Evolutionary conservation across 2,888 invertebrate species (phyloP).

Genomic region (Pterostichus madidus): DNA sequence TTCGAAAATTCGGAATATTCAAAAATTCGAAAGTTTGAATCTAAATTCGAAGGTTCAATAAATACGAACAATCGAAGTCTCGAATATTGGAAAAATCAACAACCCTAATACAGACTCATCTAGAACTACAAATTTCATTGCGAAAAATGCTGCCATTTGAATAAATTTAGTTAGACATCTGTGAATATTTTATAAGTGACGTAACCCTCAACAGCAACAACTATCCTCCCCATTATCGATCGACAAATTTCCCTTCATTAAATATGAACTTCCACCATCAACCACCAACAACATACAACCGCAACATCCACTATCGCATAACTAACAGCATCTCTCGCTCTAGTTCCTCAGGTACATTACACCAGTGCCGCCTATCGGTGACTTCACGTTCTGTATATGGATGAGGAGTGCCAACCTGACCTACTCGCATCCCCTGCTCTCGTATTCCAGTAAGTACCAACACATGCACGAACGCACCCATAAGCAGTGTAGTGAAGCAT

Average conservation of each 20-base stretch:
- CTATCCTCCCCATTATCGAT: background rate
- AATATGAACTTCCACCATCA: slow-evolving; percentile 1
- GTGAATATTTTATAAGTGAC: background rate
- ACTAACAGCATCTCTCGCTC: slow-evolving; percentile 65
- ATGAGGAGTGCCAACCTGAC: slow-evolving; percentile 78
- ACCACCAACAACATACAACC: background rate
- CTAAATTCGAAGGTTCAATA: too few species aligned
- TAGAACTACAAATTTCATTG: too few species aligned
- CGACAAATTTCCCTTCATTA: slow-evolving; percentile 18
- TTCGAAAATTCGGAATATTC: too few species aligned
- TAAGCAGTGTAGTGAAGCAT: slow-evolving; percentile 13
- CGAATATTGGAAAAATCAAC: too few species aligned
- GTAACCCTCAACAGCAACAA: background rate
- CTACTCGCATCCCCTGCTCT: slow-evolving; percentile 78
- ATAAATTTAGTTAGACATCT: too few species aligned
- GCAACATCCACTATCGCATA: background rate
- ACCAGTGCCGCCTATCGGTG: slow-evolving; percentile 78
- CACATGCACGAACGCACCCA: slow-evolving; percentile 8
- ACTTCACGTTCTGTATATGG: slow-evolving; percentile 81
- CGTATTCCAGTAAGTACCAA: slow-evolving; percentile 79
- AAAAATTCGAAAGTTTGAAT: too few species aligned
- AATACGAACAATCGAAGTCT: too few species aligned
- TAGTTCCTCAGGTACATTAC: slow-evolving; percentile 79
- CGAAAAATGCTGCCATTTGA: too few species aligned
- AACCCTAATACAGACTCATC: too few species aligned